Evolutionary conservation across 2,888 invertebrate genomes (phyloP), one percentile per base, ranked within the genome.

Genomic region (Stratiomys singularior): DNA sequence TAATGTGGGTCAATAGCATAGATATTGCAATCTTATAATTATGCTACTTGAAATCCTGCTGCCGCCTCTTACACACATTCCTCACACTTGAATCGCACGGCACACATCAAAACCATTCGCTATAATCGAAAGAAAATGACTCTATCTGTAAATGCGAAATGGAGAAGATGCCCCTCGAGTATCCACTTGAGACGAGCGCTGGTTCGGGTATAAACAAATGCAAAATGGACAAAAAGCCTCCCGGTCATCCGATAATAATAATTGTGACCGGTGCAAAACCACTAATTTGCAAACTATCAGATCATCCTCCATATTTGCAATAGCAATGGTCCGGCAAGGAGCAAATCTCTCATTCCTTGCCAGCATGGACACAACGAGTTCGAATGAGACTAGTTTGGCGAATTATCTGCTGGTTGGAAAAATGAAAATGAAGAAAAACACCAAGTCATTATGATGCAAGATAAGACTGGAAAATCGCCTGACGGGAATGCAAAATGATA

Each of bases 261-360:
- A 74, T 74, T 79, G 77, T 77, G 77, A 76, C 77, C 63, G 76
- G 79, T 79, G 74, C 76, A 58, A 77, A 77, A 52, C 77, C 76
- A 79, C 79, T 79, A 79, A 79, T 79, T 79, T 79, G 79, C 79
- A 76, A 79, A 77, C 79, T 79, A 79, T 79, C 79, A 79, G 79
- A 79, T 79, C 71, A 79, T 74, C 79, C 77, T 74, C 74, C 76
- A 76, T 76, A 77, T 76, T 77, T 47, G 58, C 78, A 52, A 78
- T 69, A 77, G 69, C 46, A 78, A 76, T 78, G 78, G 76, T 58
- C 76, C 18, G 21, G 52, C 64, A 56, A 78, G 47, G 66, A 58
- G 76, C 27, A 63, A 46, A 47, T 21, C 11, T 46, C 15, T 7
- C 5, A 18, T 66, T 21, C 44, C 15, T n/a, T 23, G 7, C 23